Evolutionary conservation across 2,797 vertebrate species (phyloP).

Genomic region (Melanotaenia boesemani): DNA sequence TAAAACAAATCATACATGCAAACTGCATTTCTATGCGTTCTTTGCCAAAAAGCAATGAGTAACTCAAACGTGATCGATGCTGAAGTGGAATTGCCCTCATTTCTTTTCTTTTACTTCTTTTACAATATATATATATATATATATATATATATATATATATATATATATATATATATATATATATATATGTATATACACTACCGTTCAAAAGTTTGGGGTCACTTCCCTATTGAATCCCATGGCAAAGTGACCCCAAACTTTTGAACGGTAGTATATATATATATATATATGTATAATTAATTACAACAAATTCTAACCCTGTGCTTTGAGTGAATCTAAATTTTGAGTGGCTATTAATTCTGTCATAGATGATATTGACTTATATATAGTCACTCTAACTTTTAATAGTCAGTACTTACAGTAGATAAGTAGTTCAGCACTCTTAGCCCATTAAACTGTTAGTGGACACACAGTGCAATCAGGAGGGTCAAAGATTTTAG

Average conservation of each 20-base stretch:
- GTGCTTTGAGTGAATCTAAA: constrained; percentile 66
- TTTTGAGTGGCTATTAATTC: constrained; percentile 76
- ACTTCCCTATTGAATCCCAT: no score
- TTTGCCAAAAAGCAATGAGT: constrained; percentile 37
- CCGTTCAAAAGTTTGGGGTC: no score
- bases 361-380: constrained; percentile 77
- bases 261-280: no score
- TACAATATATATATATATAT: constrained; percentile 5
- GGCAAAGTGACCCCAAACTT: no score
- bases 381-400: constrained; percentile 79
- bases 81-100: constrained; percentile 32
- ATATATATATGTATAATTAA: constrained; percentile 52
- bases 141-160: no score
- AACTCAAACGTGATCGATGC: constrained; percentile 48
- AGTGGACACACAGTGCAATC: constrained; percentile 79
- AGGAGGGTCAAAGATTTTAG: constrained; percentile 82
- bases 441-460: constrained; percentile 80
- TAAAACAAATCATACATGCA: constrained; percentile 52
- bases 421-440: constrained; percentile 79
- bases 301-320: constrained; percentile 57
- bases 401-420: constrained; percentile 79
- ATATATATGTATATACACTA: no score
- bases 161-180: no score
- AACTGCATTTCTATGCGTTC: constrained; percentile 19
- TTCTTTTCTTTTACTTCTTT: neutral